Evolutionary conservation across 1,140 invertebrate genomes (phyloP).

Genomic region (Pomacea maculata): DNA sequence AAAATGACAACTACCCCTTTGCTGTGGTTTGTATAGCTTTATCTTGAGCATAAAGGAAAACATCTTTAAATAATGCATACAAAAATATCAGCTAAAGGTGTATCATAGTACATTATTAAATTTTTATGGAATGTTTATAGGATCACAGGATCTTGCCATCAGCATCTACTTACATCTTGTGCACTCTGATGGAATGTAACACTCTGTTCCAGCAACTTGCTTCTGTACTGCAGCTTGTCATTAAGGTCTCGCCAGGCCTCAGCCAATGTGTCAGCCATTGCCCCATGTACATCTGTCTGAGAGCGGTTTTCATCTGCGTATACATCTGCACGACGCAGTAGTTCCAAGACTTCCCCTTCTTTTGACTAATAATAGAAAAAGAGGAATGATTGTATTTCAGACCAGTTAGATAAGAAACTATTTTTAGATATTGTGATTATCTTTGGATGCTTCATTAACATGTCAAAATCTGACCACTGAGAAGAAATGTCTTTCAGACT

Average conservation of each 20-base stretch:
- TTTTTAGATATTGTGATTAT: background rate
- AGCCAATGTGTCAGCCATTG: conserved; percentile 89
- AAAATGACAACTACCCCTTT: background rate
- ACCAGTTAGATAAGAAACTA: conserved; percentile 1
- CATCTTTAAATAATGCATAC: background rate
- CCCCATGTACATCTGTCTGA: conserved; percentile 79
- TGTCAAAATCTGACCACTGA: background rate
- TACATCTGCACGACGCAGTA: conserved; percentile 85
- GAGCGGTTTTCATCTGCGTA: conserved; percentile 76
- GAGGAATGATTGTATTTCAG: background rate
- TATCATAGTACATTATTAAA: background rate
- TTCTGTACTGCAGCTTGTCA: conserved; percentile 79
- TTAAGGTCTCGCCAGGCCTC: conserved; percentile 90
- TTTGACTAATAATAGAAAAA: conserved; percentile 74
- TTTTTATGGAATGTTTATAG: background rate
- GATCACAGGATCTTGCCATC: too few species aligned
- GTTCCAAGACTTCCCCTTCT: conserved; percentile 89
- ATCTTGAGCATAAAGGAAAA: background rate
- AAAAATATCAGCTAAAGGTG: background rate
- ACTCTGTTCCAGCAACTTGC: conserved; percentile 78
- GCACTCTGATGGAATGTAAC: conserved; percentile 66
- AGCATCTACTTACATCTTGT: conserved; percentile 51
- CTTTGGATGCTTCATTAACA: background rate
- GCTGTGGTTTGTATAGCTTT: background rate
- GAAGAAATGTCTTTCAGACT: too few species aligned